phyloP scores from a whole-genome alignment of 2,888 invertebrate species.

The Podotricha telesiphe region DNA sequence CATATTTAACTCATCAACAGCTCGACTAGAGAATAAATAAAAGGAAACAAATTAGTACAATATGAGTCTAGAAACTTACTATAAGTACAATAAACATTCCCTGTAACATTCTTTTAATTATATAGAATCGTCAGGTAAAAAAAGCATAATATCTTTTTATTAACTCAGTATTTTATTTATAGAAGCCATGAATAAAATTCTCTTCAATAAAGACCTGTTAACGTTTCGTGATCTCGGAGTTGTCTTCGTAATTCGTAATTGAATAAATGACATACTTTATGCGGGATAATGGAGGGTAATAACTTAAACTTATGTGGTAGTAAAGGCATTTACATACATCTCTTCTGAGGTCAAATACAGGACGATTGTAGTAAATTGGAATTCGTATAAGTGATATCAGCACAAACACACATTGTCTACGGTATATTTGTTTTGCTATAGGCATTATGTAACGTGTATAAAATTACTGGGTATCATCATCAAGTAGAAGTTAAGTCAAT shows the following conservation, averaged over 20 bases:
- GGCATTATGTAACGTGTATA: too few species aligned
- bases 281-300: slow-evolving; percentile 57
- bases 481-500: too few species aligned
- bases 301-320: slow-evolving; percentile 50
- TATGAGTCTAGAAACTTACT: too few species aligned
- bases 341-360: slow-evolving; percentile 6
- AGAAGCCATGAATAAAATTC: background rate
- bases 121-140: too few species aligned
- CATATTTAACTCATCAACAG: too few species aligned
- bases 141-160: background rate
- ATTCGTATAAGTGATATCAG: background rate
- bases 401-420: background rate
- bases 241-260: slow-evolving; percentile 45
- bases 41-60: too few species aligned
- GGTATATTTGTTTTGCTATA: too few species aligned
- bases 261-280: slow-evolving; percentile 56
- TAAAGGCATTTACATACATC: slow-evolving; percentile 9
- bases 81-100: too few species aligned
- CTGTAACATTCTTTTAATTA: too few species aligned
- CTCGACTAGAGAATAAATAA: too few species aligned
- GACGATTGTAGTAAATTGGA: background rate
- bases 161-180: background rate
- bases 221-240: slow-evolving; percentile 27
- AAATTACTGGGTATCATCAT: too few species aligned
- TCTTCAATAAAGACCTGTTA: slow-evolving; percentile 9